Evolutionary conservation across 2,797 vertebrate species (phyloP), one percentile per base, ranked within the genome.

Genomic region (Liparis tanakae): DNA sequence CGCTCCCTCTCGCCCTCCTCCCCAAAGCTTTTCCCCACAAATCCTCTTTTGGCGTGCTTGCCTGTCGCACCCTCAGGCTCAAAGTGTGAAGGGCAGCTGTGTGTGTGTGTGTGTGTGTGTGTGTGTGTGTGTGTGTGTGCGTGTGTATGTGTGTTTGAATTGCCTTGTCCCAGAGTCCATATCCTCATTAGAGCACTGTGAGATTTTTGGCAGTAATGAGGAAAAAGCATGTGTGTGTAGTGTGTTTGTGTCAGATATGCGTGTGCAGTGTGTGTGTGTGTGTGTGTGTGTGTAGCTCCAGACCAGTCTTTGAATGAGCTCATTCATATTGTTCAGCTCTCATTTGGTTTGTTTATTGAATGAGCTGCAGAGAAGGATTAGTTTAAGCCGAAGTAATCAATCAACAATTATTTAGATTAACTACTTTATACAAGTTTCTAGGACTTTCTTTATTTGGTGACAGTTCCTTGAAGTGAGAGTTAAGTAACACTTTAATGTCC

Each of bases 151-250:
- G n/a, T n/a, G n/a, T n/a, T n/a, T n/a, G 72, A 82, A 89, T 82
- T 85, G 83, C 81, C 77, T 86, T 90, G 79, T 90, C 87, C 72
- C 76, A 79, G 76, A 77, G 88, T 86, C 87, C 77, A 79, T 86
- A 89, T 91, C 89, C 92, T 93, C 89, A 93, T 95, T 93, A 89
- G 80, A 77, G 89, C 69, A 41, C 82, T 86, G 79, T 82, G 85
- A 87, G 89, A 89, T 93, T 92, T 93, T 91, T 89, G 86, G 84
- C 87, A 87, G 88, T 93, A 94, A 93, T 93, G 86, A 93, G 90
- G 72, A 75, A 70, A 25, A 72, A 73, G 69, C 37, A 10, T 68
- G 69, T 10, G 5, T 70, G 74, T 74, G 64, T n/a, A n/a, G n/a
- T n/a, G n/a, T n/a, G n/a, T n/a, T n/a, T n/a, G n/a, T n/a, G n/a